Evolutionary conservation across 2,113 vertebrate genomes (phyloP), one percentile per base, ranked within the genome.

Genomic region (Cnemophilus loriae): DNA sequence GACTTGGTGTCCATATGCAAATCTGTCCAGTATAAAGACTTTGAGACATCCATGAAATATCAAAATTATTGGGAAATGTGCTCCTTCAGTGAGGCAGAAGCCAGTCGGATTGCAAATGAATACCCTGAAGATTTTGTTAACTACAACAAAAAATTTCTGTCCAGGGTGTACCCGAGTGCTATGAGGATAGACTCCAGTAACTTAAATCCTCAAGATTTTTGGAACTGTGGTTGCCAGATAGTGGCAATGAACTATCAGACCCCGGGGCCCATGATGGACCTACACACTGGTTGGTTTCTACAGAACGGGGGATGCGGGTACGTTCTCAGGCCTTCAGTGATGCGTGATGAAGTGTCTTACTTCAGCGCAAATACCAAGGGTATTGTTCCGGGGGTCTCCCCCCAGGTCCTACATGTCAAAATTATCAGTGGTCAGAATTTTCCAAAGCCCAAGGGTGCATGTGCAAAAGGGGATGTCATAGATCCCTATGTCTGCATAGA

Each of bases 181-280:
- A 98, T 99, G 97, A 98, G 99, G 30, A 99, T 99, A 79, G 99
- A 99, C 93, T 99, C 99, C 59, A 99, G 99, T 96, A 99, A 99
- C 96, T 97, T 99, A 87, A 99, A 99, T 96, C 99, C 99, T 4
- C 99, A 99, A 93, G 99, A 99, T 82, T 99, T 99, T 96, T 99
- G 99, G 99, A 99, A 99, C 37, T 99, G 99, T 81, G 99, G 99
- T 76, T 99, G 99, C 94, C 99, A 99, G 97, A 98, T 99, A 28
- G 99, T 99, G 95, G 99, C 99, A 30, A 98, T 99, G 98, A 99
- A 99, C 98, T 99, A 99, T 82, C 99, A 99, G 98, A 99, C 99
- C 3, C 99, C 99, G 0, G 99, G 99, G 4, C 99, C 99, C 68
- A 99, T 99, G 99, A 98, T 99, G 98, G 99, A 99, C 96, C 98